A percentile compares a stretch with the other conserved stretches of the same genome.
phyloP scores from a whole-genome alignment of 1,140 invertebrate species.

The Maniola jurtina region DNA sequence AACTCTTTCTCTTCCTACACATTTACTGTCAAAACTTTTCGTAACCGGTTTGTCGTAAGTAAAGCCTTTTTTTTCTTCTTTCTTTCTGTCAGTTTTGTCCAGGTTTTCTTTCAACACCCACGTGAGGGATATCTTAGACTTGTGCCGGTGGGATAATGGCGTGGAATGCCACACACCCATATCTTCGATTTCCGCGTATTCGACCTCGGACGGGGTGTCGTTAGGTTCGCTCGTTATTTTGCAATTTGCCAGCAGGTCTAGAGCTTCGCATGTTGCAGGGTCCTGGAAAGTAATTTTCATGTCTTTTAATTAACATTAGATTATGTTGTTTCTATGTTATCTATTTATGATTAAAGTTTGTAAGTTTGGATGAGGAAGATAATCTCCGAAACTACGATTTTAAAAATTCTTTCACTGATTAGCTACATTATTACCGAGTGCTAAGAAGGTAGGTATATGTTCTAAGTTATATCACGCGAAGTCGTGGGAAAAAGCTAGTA shows the following conservation, averaged over 20 bases:
- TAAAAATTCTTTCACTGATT: too few relatives aligned
- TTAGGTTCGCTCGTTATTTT: constrained; percentile 45
- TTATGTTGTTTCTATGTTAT: too few relatives aligned
- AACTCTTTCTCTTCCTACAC: constrained; percentile 49
- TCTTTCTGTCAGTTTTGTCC: constrained; percentile 52
- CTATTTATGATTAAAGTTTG: too few relatives aligned
- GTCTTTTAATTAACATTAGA: too few relatives aligned
- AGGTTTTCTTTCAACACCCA: constrained; percentile 83
- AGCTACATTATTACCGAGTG: too few relatives aligned
- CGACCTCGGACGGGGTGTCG: constrained; percentile 46
- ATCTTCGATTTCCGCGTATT: constrained; percentile 65
- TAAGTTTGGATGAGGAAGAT: too few relatives aligned
- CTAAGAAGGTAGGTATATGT: too few relatives aligned
- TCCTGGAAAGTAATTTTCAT: constrained; percentile 23
- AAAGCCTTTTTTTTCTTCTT: constrained; percentile 36
- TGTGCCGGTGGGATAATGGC: constrained; percentile 71
- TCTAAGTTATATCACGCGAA: too few relatives aligned
- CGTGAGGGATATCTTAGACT: constrained; percentile 84
- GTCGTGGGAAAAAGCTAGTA: too few relatives aligned
- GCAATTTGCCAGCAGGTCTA: constrained; percentile 67
- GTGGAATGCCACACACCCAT: constrained; percentile 76
- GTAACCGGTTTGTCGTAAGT: constrained; percentile 37
- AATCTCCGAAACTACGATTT: too few relatives aligned
- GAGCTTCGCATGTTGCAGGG: constrained; percentile 46
- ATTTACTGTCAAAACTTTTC: constrained; percentile 22